Conservation (phyloP, 2,888 invertebrate genomes). For the Scaptomyza flava region DNA sequence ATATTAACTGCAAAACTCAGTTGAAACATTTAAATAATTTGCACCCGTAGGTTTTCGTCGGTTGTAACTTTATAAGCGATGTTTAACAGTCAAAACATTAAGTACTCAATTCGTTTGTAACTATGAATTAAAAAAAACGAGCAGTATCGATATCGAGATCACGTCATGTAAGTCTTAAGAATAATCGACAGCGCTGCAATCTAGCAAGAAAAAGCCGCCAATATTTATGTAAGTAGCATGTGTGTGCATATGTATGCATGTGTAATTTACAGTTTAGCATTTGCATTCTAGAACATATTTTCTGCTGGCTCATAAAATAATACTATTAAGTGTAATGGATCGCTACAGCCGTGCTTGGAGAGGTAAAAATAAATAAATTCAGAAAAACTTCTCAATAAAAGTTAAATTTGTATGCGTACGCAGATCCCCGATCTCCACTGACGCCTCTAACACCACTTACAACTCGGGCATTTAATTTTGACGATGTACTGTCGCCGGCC, state of each 20-base stretch:
- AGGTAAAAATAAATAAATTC: conserved; percentile 38
- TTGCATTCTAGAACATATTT: background rate
- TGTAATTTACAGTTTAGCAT: conserved; percentile 21
- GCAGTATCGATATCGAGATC: background rate
- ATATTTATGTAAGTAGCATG: background rate
- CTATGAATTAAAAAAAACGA: background rate
- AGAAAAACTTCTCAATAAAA: background rate
- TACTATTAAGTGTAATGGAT: conserved; percentile 43
- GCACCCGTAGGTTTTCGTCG: background rate
- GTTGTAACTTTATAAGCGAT: background rate
- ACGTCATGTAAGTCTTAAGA: background rate
- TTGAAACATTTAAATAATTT: background rate
- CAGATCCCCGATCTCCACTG: conserved; percentile 71
- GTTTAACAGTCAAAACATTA: too few species aligned
- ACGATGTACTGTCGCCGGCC: conserved; percentile 18
- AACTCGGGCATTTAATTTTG: conserved; percentile 62
- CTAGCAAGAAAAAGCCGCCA: conserved; percentile 1
- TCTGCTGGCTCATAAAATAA: background rate
- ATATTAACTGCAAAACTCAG: background rate
- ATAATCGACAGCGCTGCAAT: conserved; percentile 20
- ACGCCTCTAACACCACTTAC: conserved; percentile 69
- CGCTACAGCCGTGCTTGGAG: conserved; percentile 66
- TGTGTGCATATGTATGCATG: background rate
- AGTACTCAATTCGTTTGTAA: background rate
- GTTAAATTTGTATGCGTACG: background rate